Evolutionary conservation across 1,140 invertebrate genomes (phyloP), one percentile per base, ranked within the genome.

Genomic region (Brachionus koreanus): DNA sequence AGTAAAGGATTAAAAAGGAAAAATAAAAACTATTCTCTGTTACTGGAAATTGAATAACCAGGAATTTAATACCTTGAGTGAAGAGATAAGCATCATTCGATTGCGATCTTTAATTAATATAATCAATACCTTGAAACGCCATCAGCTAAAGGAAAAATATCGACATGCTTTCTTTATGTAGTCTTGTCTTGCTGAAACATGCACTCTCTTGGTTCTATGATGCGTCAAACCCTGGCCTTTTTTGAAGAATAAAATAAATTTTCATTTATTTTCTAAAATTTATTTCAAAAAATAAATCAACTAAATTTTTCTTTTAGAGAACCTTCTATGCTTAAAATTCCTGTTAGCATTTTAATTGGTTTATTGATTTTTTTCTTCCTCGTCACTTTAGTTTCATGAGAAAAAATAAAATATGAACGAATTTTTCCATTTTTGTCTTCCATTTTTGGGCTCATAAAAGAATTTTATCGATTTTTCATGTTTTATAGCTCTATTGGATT

Each of bases 391-490:
- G n/a, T 57, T 57, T 57, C 49, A 57, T 57, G 49, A 57, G 49
- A 57, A 57, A 57, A 57, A 57, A 57, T 57, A 57, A 57, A 57
- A 57, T 57, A 57, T 57, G 49, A 57, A 57, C 19, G 49, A 57
- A 57, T 57, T 57, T 57, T 19, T 57, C 49, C 49, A 57, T 57
- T 57, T 57, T 10, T 57, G 49, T 57, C 49, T 57, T 57, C 19
- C 19, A 57, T 57, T 57, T 57, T 57, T 57, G 49, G 49, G 5
- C 49, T 9, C 49, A 23, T 57, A 57, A 25, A 57, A 57, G 49
- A 57, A 57, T 57, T 57, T 57, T 57, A 57, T 57, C 49, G 49
- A 57, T 57, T 57, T 57, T 57, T 57, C 49, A 57, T 57, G 49
- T 25, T 57, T 57, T 57, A 57, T 57, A 57, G 49, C 16, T 49